Conservation (phyloP, 1,140 invertebrate species). For the Cryptotermes secundus region DNA sequence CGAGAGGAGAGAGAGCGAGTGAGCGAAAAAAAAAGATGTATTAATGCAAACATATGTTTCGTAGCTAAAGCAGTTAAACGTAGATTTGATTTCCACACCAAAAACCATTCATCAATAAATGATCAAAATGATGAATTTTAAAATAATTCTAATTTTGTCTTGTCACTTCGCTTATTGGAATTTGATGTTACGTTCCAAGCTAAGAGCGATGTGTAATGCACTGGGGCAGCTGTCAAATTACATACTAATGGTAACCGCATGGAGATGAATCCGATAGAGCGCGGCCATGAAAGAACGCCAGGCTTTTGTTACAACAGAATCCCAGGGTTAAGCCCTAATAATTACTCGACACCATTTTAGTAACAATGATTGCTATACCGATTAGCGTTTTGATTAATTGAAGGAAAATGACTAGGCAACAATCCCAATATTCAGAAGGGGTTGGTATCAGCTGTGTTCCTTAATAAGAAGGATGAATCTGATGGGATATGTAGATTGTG, state of each 20-base stretch:
- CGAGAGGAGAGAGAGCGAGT: too few relatives aligned
- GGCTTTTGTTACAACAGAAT: neutral
- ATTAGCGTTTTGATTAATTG: neutral
- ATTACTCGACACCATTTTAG: neutral
- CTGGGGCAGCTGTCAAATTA: neutral
- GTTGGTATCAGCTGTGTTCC: conserved; percentile 4
- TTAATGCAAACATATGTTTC: neutral
- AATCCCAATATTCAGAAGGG: neutral
- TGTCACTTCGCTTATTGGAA: neutral
- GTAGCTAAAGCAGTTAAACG: too few relatives aligned
- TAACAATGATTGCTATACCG: neutral
- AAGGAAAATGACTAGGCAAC: neutral
- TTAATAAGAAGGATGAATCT: conserved; percentile 1
- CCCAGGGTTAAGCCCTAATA: neutral
- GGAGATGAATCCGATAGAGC: neutral
- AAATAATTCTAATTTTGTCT: neutral
- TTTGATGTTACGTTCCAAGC: neutral
- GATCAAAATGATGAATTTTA: neutral
- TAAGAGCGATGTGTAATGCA: neutral
- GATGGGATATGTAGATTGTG: conserved; percentile 16
- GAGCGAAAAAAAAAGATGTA: too few relatives aligned
- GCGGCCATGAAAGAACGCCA: neutral
- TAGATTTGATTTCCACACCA: neutral
- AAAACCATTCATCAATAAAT: neutral
- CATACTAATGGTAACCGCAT: neutral